Evolutionary conservation across 2,113 vertebrate genomes (phyloP).

Genomic region (Taxidea taxus): DNA sequence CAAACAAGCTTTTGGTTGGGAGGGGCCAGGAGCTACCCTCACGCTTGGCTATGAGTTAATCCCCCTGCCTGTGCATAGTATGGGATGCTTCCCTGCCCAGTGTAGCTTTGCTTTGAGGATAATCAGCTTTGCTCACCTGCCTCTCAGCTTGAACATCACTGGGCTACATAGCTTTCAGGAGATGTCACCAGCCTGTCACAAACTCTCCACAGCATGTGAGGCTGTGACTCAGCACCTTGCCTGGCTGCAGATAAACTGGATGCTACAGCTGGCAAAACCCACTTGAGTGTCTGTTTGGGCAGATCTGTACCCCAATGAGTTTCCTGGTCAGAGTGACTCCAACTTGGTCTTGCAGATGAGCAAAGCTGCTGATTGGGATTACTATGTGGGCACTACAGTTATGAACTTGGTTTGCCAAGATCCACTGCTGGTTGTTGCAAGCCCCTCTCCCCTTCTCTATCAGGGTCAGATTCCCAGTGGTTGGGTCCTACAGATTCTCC

Average conservation of each 20-base stretch:
- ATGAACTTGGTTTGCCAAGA: background rate
- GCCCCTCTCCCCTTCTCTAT: background rate
- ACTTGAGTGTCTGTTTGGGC: background rate
- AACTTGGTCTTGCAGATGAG: background rate
- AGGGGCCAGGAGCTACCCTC: background rate
- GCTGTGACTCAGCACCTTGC: background rate
- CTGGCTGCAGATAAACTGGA: background rate
- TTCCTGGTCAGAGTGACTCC: background rate
- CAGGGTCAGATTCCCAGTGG: background rate
- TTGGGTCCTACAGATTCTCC: background rate
- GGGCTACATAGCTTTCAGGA: background rate
- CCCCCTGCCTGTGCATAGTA: background rate
- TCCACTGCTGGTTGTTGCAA: background rate
- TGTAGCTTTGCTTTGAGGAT: background rate
- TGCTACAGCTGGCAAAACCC: background rate
- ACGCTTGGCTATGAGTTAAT: background rate
- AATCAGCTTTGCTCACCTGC: background rate
- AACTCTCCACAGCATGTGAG: background rate
- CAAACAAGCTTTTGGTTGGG: background rate
- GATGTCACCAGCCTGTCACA: background rate
- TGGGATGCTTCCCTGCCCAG: background rate
- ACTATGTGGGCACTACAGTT: background rate
- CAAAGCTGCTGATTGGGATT: background rate
- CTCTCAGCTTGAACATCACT: background rate
- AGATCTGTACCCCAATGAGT: background rate